Evolutionary conservation across 2,797 vertebrate genomes (phyloP), one percentile per base, ranked within the genome.

Genomic region (Mallotus villosus): DNA sequence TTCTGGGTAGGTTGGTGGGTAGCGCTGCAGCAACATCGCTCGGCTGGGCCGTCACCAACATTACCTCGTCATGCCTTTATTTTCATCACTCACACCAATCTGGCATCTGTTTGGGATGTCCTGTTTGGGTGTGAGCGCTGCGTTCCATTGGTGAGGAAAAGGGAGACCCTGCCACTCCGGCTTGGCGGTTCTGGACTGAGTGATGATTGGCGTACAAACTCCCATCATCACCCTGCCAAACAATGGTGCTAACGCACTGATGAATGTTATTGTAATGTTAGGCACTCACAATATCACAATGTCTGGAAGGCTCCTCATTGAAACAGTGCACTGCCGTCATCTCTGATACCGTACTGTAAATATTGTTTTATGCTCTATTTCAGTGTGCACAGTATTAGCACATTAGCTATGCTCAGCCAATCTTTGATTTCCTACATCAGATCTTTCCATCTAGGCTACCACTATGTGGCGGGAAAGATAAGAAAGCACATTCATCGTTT

Each of bases 231-330:
- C 74, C 65, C 21, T n/a, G 46, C 76, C 82, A 85, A 91, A 91
- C 89, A 91, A 89, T 87, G 81, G 84, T 80, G 84, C 90, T 83
- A 81, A 78, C 74, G 81, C 21, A 32, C 85, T 91, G 88, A 91
- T 91, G 84, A 87, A 74, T 91, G 90, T 92, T 92, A 77, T 92
- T 89, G 67, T 87, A 93, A 87, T 70, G 78, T 67, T 75, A 65
- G 67, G 83, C 68, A 71, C 72, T 74, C 72, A 94, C 92, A 93
- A 94, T 94, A 90, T 74, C 72, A 94, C 92, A 94, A 94, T 94
- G 90, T 92, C 86, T 91, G 93, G 93, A 94, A 93, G 90, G 86
- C 79, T 88, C 58, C 66, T 8, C 82, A 80, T 80, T 82, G 83
- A 87, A 84, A 81, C 74, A 55, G 51, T 74, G 74, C 83, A 70